A percentile compares a stretch with the other conserved stretches of the same genome.
phyloP scores from a whole-genome alignment of 2,113 vertebrate species.

The Argyrosomus japonicus region DNA sequence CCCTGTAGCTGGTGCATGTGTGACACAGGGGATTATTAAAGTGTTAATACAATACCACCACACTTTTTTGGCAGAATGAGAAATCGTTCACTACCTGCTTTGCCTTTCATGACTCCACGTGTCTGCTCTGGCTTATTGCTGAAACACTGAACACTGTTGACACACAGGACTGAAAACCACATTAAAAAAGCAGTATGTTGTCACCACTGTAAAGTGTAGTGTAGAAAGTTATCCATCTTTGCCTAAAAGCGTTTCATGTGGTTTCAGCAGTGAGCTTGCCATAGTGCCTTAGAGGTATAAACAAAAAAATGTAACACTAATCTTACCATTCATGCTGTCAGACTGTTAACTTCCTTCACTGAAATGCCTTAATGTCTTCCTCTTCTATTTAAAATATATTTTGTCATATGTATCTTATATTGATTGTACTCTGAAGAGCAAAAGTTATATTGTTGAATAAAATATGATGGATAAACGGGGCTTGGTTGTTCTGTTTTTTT shows the following conservation, averaged over 20 bases:
- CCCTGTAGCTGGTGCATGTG: slow-evolving; percentile 57
- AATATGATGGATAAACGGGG: slow-evolving; percentile 67
- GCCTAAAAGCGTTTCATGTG: slow-evolving; percentile 37
- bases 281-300: slow-evolving; percentile 69
- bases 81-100: slow-evolving; percentile 65
- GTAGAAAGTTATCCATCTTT: slow-evolving; percentile 51
- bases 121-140: slow-evolving; percentile 66
- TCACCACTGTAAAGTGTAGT: slow-evolving; percentile 36
- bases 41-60: slow-evolving; percentile 68
- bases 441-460: slow-evolving; percentile 80
- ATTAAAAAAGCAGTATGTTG: slow-evolving; percentile 43
- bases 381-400: slow-evolving; percentile 82
- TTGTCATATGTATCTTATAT: slow-evolving; percentile 80
- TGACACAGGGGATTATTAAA: slow-evolving; percentile 66
- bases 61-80: slow-evolving; percentile 56
- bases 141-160: slow-evolving; percentile 66
- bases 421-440: slow-evolving; percentile 79
- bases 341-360: slow-evolving; percentile 59
- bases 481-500: slow-evolving; percentile 12
- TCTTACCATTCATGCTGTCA: slow-evolving; percentile 61
- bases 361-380: slow-evolving; percentile 68
- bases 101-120: slow-evolving; percentile 56
- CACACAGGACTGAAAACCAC: slow-evolving; percentile 57
- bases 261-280: slow-evolving; percentile 60
- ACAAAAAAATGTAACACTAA: slow-evolving; percentile 60